Base-by-base conservation (phyloP, 2,888 invertebrate species). In the Idaea straminata region DNA sequence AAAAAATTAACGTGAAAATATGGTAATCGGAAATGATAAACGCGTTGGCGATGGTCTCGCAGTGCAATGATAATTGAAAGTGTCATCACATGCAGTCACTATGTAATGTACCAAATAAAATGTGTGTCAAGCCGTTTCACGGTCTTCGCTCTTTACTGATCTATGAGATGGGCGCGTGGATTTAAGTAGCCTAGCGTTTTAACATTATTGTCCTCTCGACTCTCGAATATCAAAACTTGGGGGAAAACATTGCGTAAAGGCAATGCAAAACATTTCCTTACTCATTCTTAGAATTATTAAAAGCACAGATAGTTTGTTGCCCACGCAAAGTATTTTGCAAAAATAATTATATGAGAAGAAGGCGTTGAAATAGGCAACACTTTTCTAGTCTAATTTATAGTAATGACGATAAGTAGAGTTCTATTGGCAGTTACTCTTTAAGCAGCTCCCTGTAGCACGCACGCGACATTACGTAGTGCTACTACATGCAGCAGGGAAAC, bases 1-100 rank as follows among this genome's bases (percentile, higher is more conserved):
- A 80, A 84, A 84, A 85, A 80, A 81, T 78, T 76, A 81, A 75
- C 81, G 82, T 82, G 83, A 83, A 87, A 84, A 83, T 80, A 80
- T 75, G 87, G 88, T 86, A 89, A 79, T 80, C 81, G 76, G 83
- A 85, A 84, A 85, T 86, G 77, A 87, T 86, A 80, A 83, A 80
- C 81, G 78, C 80, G 87, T 86, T 83, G 84, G 86, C 78, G 84
- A 68, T 71, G 71, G 79, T 74, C 16, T 59, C 79, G 77, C 80
- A 77, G 77, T 89, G 88, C 89, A 87, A 83, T 83, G 87, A 83
- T 91, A 91, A 91, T 92, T 89, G 88, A 88, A 88, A 89, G 90
- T 88, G 86, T 84, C 85, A 91, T 90, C 87, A 83, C 83, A 85
- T 85, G 85, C 87, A 83, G 80, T 71, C 82, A 77, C 82, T 82